Conservation (phyloP, 1,140 invertebrate genomes). For the Cyclargus thomasi region DNA sequence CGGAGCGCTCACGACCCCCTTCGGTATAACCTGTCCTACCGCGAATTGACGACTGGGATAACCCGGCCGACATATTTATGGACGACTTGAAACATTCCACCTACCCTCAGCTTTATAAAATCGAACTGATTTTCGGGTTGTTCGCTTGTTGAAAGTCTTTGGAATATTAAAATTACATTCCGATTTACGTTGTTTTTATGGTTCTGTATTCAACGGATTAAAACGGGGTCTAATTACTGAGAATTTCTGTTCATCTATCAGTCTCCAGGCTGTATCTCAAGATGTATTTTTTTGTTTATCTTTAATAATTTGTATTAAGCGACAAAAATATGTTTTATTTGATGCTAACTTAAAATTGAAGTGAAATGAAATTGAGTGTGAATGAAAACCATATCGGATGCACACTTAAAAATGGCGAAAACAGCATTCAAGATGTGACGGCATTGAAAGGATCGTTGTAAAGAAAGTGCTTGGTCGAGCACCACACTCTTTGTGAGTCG, state of each 20-base stretch:
- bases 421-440: background rate
- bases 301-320: no score
- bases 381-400: background rate
- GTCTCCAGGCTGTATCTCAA: no score
- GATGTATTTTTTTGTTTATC: no score
- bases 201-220: no score
- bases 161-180: background rate
- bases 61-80: background rate
- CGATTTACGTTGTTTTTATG: background rate
- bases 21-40: background rate
- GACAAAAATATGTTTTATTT: no score
- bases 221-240: no score
- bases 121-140: background rate
- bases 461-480: background rate
- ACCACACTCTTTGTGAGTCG: slow-evolving; percentile 1
- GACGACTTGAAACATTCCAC: background rate
- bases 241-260: no score
- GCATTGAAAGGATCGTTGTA: background rate
- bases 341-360: no score
- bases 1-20: no score
- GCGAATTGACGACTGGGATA: background rate
- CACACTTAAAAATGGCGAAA: background rate
- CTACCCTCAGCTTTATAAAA: background rate
- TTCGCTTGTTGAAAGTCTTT: background rate
- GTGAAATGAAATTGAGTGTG: no score